A percentile compares a stretch with the other conserved stretches of the same genome.
Conservation (phyloP, 2,113 vertebrate genomes). For the Pagrus major region DNA sequence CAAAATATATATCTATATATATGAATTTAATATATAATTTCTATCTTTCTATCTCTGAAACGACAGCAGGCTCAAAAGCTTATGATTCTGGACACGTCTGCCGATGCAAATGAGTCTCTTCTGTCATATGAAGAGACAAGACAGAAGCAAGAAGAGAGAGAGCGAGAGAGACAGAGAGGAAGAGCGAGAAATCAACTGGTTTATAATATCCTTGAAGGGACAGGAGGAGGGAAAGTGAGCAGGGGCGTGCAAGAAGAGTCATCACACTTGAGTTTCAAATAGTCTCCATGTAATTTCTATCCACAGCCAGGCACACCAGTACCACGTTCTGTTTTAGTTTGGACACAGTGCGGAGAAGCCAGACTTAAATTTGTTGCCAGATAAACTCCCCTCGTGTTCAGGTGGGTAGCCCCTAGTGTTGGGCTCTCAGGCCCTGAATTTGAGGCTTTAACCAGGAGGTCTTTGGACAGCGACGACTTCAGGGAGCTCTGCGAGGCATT, state of each 20-base stretch:
- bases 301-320: conserved; percentile 20
- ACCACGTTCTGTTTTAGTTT: not conserved
- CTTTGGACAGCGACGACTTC: conserved; percentile 13
- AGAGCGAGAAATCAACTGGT: conserved; percentile 8
- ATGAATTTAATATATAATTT: conserved; percentile 71
- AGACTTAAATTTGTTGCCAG: not conserved
- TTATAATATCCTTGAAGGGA: conserved; percentile 18
- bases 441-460: conserved; percentile 16
- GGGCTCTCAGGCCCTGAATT: conserved; percentile 2
- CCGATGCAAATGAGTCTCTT: conserved; percentile 75
- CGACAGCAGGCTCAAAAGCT: conserved; percentile 81
- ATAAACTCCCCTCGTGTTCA: not conserved
- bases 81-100: conserved; percentile 79
- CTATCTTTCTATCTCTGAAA: conserved; percentile 74
- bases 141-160: not conserved
- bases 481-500: not conserved
- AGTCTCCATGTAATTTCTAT: not conserved
- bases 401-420: not conserved
- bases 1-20: conserved; percentile 68
- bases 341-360: not conserved
- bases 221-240: conserved; percentile 20
- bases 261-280: conserved; percentile 34
- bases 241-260: conserved; percentile 59
- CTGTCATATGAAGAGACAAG: conserved; percentile 5
- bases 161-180: not conserved